Base-by-base conservation (phyloP, 2,113 vertebrate species). In the Malurus cyaneus region DNA sequence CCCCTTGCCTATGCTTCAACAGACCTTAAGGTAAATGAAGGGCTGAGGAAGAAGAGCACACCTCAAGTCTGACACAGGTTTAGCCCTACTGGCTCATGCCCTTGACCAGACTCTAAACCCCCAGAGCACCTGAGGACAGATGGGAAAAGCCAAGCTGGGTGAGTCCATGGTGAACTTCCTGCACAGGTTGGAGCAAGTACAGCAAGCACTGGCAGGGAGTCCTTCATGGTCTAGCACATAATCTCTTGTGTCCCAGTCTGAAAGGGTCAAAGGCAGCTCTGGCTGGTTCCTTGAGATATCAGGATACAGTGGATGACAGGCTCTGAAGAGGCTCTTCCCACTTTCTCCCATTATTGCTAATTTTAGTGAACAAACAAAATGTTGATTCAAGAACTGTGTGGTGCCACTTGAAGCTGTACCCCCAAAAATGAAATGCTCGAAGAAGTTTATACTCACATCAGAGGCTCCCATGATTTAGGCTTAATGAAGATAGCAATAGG, bases 401-500 rank as follows among this genome's bases (percentile, higher is more conserved):
- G 46, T 67, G 62, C 21, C 20, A 18, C 26, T 44, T 42, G 59
- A 60, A 34, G 44, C 19, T 49, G 8, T 25, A 52, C 7, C 13
- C 24, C 24, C 66, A 61, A 61, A 42, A 82, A 36, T 5, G 36
- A 42, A 94, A 49, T 0, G 4, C 10, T 62, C 66, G 13, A 62
- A 86, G 34, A 34, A 36, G 18, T 42, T 77, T 61, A 67, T 97
- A 98, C 99, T 99, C 96, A 99, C 99, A 99, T 98, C 97, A 99
- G 98, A 70, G 99, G 98, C 93, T 99, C 99, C 92, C 98, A 97
- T 76, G 99, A 99, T 94, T 98, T 99, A 57, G 99, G 99, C 95
- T 99, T 99, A 93, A 99, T 99, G 98, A 99, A 99, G 98, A 99
- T 99, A 97, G 99, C 99, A 46, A 99, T 99, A 76, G 99, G 99